A percentile compares a stretch with the other conserved stretches of the same genome.
phyloP scores from a whole-genome alignment of 2,888 invertebrate species.

The Philhelius pedissequus region DNA sequence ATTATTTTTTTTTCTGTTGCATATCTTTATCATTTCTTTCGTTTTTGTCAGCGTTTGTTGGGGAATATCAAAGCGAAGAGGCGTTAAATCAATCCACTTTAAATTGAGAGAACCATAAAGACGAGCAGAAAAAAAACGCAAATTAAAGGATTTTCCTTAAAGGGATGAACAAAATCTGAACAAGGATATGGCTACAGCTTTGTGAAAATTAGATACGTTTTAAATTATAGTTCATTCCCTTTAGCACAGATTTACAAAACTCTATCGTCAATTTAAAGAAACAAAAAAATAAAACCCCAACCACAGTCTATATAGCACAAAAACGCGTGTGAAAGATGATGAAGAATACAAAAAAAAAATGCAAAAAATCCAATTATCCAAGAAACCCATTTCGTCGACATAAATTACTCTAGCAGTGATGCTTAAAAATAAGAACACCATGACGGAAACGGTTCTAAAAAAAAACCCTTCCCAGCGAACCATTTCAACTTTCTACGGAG shows the following conservation, averaged over 20 bases:
- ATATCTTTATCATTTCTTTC: conserved; percentile 4
- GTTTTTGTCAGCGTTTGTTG: conserved; percentile 4
- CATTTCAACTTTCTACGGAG: conserved; percentile 42
- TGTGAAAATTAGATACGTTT: conserved; percentile 50
- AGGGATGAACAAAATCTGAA: background rate
- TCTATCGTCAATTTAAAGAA: conserved; percentile 41
- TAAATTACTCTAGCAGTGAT: conserved; percentile 69
- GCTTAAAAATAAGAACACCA: conserved; percentile 64
- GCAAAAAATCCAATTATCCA: conserved; percentile 69
- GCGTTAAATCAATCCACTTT: conserved; percentile 37
- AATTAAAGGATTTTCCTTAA: conserved; percentile 13
- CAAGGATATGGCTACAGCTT: background rate
- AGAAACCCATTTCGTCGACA: conserved; percentile 69
- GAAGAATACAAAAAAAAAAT: conserved; percentile 32
- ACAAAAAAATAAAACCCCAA: background rate
- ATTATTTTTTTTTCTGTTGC: background rate
- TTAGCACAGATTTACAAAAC: conserved; percentile 9
- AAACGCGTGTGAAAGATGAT: conserved; percentile 55
- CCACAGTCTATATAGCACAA: background rate
- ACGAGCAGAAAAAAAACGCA: background rate
- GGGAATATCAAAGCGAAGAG: conserved; percentile 5
- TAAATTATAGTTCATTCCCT: conserved; percentile 47
- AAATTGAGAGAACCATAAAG: conserved; percentile 1
- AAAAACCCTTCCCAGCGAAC: conserved; percentile 40
- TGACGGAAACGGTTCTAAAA: conserved; percentile 59